Percentiles rank a stretch among this genome's conserved stretches.
These are phyloP conservation scores for Datnioides undecimradiatus DNA, from an alignment of 2,113 vertebrate species.

Conservation along the genomic window DNA sequence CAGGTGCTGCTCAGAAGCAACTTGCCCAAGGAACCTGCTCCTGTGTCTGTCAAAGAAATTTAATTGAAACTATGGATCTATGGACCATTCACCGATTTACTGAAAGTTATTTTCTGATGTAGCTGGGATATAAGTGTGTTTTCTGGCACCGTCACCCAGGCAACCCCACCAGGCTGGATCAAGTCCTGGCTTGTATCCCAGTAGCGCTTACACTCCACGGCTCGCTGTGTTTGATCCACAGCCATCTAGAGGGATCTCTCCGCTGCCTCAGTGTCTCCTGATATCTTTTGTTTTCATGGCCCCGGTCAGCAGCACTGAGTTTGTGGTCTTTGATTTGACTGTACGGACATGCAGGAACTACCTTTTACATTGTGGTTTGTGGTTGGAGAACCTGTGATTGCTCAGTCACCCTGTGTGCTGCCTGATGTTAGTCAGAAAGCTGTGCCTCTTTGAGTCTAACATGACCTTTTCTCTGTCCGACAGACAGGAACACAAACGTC, in stretches of 20 bases:
- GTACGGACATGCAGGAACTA: not conserved
- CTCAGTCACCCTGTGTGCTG: not conserved
- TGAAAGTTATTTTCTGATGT: too few relatives aligned
- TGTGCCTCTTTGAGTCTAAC: not conserved
- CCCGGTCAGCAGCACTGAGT: not conserved
- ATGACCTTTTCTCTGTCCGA: not conserved
- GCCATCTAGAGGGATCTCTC: not conserved
- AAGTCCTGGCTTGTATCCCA: not conserved
- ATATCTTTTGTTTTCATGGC: not conserved
- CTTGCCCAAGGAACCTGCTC: too few relatives aligned
- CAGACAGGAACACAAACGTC: conserved; percentile 93
- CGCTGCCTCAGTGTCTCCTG: not conserved
- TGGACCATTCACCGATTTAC: too few relatives aligned
- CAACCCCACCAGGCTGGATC: not conserved
- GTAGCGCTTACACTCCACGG: not conserved
- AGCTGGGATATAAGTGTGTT: too few relatives aligned
- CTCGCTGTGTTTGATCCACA: conserved; percentile 1
- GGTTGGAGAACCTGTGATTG: not conserved
- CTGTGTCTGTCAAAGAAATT: too few relatives aligned
- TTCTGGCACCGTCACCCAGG: not conserved
- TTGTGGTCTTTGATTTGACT: not conserved
- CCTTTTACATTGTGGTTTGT: not conserved
- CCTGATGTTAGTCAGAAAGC: not conserved
- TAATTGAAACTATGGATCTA: too few relatives aligned
- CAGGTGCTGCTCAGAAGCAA: too few relatives aligned